These are phyloP conservation scores for Odontocolon sp. DNA, from an alignment of 2,888 invertebrate genomes.

Conservation along the genomic window DNA sequence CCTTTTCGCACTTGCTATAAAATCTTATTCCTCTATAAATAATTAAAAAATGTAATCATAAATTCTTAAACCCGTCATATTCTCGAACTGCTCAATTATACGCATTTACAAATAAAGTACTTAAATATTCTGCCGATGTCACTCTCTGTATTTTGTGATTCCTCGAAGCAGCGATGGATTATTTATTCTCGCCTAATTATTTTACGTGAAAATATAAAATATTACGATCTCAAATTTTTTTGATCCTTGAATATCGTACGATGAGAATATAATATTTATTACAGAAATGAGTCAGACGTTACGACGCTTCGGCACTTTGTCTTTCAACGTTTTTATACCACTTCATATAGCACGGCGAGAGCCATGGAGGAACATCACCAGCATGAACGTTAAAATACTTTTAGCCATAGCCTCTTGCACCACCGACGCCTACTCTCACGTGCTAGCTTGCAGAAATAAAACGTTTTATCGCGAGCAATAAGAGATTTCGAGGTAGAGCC, in stretches of 20 bases:
- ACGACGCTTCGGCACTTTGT: conserved; percentile 50
- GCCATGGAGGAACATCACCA: conserved; percentile 3
- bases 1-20: not conserved
- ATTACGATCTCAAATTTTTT: no score
- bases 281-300: conserved; percentile 13
- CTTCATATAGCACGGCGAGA: not conserved
- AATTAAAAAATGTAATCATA: no score
- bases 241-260: no score
- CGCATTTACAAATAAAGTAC: conserved; percentile 48
- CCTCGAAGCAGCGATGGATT: no score
- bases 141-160: no score
- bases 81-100: no score
- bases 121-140: not conserved
- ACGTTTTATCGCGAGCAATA: conserved; percentile 67
- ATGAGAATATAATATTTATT: not conserved
- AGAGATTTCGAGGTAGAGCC: conserved; percentile 64
- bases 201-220: not conserved
- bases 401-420: conserved; percentile 54
- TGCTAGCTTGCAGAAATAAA: conserved; percentile 66
- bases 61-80: no score
- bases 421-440: not conserved
- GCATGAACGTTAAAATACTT: conserved; percentile 63
- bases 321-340: conserved; percentile 31
- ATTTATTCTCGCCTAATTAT: no score
- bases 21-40: not conserved